Evolutionary conservation across 2,113 vertebrate genomes (phyloP), one percentile per base, ranked within the genome.

Genomic region (Lethenteron reissneri): DNA sequence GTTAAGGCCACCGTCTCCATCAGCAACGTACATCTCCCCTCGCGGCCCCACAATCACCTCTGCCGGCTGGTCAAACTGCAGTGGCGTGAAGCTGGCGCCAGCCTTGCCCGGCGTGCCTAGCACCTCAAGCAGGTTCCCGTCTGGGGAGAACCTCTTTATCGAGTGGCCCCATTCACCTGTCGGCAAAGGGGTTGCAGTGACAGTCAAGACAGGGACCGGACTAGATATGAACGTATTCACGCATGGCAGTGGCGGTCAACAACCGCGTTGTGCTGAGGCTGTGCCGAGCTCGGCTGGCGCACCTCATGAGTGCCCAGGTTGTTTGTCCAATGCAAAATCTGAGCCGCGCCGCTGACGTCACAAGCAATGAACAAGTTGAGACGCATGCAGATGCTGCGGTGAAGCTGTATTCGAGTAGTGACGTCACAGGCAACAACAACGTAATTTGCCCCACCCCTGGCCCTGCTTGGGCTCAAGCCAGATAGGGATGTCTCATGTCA

Each of bases 1-100:
- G 79, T 95, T 95, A 76, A 89, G 72, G n/a, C 92, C 92, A 57
- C 94, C 92, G 0, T 99, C 94, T n/a, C 94, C 94, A 68, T 99
- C 94, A 72, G 91, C 94, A 2, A 97, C 82, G 72, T 95, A 99
- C 2, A 96, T 77, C 58, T 95, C 88, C 73, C 88, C 87, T 1
- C 79, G 87, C 7, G 80, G 76, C 2, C 92, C 87, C 11, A 99
- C 80, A 56, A 85, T 90, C 59, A 99, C 73, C 69, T 96, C 94
- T 12, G 94, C 87, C 0, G 94, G 94, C 64, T 89, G 87, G 77
- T 99, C 91, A 57, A 99, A 97, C 17, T 96, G 87, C 9, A 96
- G 76, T 2, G 94, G 94, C 71, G 81, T 85, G 73, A 90, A 71
- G 56, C 79, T 78, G 1, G 86, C 80, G 14, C 94, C 94, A 4